Evolutionary conservation across 2,888 invertebrate species (phyloP), one percentile per base, ranked within the genome.

Genomic region (Stenodera caucasica): DNA sequence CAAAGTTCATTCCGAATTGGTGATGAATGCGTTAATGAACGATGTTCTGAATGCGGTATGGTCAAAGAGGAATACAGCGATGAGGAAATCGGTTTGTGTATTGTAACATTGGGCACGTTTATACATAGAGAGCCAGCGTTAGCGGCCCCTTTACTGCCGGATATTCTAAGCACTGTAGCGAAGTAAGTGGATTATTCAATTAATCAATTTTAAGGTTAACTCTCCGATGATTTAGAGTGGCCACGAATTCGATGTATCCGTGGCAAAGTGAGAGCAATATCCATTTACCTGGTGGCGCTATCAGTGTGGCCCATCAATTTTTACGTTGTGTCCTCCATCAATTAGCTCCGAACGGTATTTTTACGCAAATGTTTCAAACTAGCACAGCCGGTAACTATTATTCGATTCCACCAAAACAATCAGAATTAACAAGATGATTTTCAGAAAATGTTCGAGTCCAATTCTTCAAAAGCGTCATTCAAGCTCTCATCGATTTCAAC

Each of bases 291-390:
- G 97, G 98, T 63, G 95, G 96, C 76, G 94, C 94, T 3, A 90
- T 94, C 66, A 96, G 95, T 76, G 96, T 98, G 29, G 98, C 98
- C 21, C 91, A 96, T 78, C 99, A 99, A 82, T 97, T 98, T 82
- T 84, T 99, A 62, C 88, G 99, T 70, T 98, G 98, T 78, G 92
- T 96, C 63, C 84, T 99, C 57, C 98, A 99, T 78, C 97, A 98
- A 81, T 84, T 99, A 57, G 96, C 98, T 0, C 96, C 97, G 0
- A 96, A 98, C 80, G 96, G 97, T 67, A 92, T 99, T 63, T 98
- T 98, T 80, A 85, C 94, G 67, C 98, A 98, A 82, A 89, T 99
- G 77, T 97, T 98, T 80, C 90, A 95, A 80, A 94, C 94, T 12
- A 88, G 92, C 75, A 89, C 92, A 61, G 91, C 91, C 67, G 92